These are phyloP conservation scores for Nesometra sesokonis DNA, from an alignment of 35 echinoderm and acorn worm genomes.

Conservation along the genomic window DNA sequence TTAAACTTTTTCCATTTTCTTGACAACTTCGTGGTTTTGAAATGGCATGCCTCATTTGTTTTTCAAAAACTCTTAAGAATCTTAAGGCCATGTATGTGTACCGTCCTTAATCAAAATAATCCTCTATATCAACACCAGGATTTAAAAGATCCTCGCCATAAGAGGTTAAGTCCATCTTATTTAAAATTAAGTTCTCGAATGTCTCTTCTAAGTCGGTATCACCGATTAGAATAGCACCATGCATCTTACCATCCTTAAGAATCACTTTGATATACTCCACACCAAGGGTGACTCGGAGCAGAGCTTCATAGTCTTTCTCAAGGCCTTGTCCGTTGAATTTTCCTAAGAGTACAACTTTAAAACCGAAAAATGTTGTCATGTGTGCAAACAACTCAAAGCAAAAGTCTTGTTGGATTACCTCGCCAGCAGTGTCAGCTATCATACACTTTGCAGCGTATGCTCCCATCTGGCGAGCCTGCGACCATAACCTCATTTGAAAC, in stretches of 20 bases:
- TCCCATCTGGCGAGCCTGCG: constrained; percentile 92
- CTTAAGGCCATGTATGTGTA: not conserved
- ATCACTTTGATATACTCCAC: constrained; percentile 78
- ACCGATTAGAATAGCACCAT: constrained; percentile 88
- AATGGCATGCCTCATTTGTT: too few relatives aligned
- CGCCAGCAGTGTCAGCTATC: constrained; percentile 23
- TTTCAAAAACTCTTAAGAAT: too few relatives aligned
- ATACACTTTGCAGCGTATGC: constrained; percentile 88
- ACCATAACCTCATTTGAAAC: constrained; percentile 95
- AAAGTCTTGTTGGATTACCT: constrained; percentile 67
- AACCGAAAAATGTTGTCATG: constrained; percentile 83
- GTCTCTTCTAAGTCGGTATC: constrained; percentile 97
- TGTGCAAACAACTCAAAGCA: constrained; percentile 94
- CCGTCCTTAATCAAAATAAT: constrained; percentile 92
- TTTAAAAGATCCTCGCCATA: constrained; percentile 88
- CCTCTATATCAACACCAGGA: constrained; percentile 94
- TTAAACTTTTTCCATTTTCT: too few relatives aligned
- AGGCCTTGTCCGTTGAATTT: constrained; percentile 82
- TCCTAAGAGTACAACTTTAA: constrained; percentile 79
- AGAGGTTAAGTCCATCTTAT: constrained; percentile 60
- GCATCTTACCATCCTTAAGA: constrained; percentile 64
- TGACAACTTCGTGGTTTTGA: too few relatives aligned
- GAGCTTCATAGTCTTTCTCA: constrained; percentile 50
- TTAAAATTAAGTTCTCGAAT: constrained; percentile 96
- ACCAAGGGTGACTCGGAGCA: constrained; percentile 72